These are phyloP conservation scores for Genyomyrus donnyi DNA, from an alignment of 2,113 vertebrate species.

Conservation along the genomic window DNA sequence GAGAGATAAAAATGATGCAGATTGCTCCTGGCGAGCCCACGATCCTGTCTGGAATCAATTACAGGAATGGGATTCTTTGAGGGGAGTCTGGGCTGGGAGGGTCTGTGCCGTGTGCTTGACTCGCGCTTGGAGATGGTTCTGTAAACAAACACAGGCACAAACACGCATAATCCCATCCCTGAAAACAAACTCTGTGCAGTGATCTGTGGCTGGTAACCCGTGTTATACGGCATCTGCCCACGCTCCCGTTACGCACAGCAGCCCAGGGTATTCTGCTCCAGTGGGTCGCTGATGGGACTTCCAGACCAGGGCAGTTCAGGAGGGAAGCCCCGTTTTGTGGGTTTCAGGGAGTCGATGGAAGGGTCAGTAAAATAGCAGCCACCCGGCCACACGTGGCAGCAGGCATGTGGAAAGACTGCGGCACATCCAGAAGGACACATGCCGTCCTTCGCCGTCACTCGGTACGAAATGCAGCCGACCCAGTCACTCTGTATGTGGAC, in stretches of 20 bases:
- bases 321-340: constrained; percentile 45
- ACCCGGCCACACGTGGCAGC: background rate
- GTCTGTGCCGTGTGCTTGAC: constrained; percentile 34
- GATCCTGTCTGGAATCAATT: constrained; percentile 70
- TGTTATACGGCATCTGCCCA: constrained; percentile 34
- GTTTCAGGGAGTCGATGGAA: constrained; percentile 10
- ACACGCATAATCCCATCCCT: constrained; percentile 7
- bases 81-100: constrained; percentile 24
- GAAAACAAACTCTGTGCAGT: constrained; percentile 18
- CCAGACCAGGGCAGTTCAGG: constrained; percentile 44
- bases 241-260: constrained; percentile 16
- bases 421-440: background rate
- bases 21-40: constrained; percentile 61
- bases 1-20: constrained; percentile 66
- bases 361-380: background rate
- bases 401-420: background rate
- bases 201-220: constrained; percentile 17
- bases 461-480: background rate
- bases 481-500: background rate
- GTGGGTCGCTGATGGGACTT: constrained; percentile 46
- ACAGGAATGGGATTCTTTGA: constrained; percentile 53
- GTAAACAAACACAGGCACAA: constrained; percentile 11
- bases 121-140: constrained; percentile 29
- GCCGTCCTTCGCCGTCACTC: background rate
- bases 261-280: constrained; percentile 29